A percentile compares a stretch with the other conserved stretches of the same genome.
These are phyloP conservation scores for Rhingia campestris DNA, from an alignment of 2,888 invertebrate genomes.

Conservation along the genomic window DNA sequence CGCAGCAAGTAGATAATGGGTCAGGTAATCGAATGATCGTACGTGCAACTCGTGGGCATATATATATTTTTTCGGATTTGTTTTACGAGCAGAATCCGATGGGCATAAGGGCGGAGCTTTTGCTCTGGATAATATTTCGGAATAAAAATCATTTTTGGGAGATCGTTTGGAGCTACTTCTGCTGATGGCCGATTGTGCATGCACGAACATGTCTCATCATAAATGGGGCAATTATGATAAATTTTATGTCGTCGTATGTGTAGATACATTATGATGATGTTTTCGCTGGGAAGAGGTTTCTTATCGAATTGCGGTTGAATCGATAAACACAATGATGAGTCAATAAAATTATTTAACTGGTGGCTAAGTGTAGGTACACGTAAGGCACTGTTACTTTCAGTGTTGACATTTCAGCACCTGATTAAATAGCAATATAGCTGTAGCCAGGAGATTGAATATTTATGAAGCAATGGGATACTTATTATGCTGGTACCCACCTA, in stretches of 20 bases:
- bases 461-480: background rate
- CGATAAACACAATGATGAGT: conserved; percentile 21
- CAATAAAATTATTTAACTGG: background rate
- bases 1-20: conserved; percentile 70
- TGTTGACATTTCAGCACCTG: conserved; percentile 5
- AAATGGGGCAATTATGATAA: conserved; percentile 72
- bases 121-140: conserved; percentile 27
- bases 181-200: conserved; percentile 33
- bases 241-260: conserved; percentile 32
- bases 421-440: background rate
- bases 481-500: too few relatives aligned
- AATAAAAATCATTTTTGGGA: conserved; percentile 20
- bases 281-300: background rate
- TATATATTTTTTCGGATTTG: background rate
- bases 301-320: conserved; percentile 42
- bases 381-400: background rate
- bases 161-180: conserved; percentile 4
- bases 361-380: background rate
- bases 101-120: conserved; percentile 46
- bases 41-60: conserved; percentile 71
- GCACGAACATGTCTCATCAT: conserved; percentile 66
- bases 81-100: background rate
- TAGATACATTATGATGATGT: conserved; percentile 35
- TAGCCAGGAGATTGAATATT: background rate
- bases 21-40: conserved; percentile 74